Conservation (phyloP, 2,888 invertebrate species). For the Tetranychus truncatus region DNA sequence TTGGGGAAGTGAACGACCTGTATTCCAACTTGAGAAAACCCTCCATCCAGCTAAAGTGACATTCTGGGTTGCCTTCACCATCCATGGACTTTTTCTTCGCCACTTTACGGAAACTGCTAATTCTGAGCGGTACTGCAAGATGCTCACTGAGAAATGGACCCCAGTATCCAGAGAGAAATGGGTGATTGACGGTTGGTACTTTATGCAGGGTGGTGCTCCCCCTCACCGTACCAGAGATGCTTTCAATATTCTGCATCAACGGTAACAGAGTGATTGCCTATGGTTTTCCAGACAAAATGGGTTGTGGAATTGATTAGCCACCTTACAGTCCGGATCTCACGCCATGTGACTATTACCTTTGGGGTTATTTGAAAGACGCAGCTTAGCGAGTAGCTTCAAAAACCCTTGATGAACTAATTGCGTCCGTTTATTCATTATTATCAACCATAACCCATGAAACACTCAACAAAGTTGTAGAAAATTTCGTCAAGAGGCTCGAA, state of each 20-base stretch:
- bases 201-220: not conserved
- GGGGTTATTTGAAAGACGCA: no score
- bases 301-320: no score
- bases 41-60: not conserved
- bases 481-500: no score
- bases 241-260: not conserved
- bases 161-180: not conserved
- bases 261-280: not conserved
- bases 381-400: no score
- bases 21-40: not conserved
- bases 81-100: conserved; percentile 14
- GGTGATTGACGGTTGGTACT: not conserved
- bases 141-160: not conserved
- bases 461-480: no score
- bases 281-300: no score
- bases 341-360: no score
- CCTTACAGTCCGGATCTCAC: no score
- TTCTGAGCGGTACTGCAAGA: not conserved
- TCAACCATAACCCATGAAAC: no score
- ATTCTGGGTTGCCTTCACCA: conserved; percentile 4
- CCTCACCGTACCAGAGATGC: not conserved
- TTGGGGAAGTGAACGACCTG: conserved; percentile 14
- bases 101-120: conserved; percentile 15
- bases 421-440: no score
- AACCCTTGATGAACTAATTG: no score